Percentiles rank a stretch among this genome's conserved stretches.
phyloP scores from a whole-genome alignment of 1,140 invertebrate genomes.

The Manduca sexta region DNA sequence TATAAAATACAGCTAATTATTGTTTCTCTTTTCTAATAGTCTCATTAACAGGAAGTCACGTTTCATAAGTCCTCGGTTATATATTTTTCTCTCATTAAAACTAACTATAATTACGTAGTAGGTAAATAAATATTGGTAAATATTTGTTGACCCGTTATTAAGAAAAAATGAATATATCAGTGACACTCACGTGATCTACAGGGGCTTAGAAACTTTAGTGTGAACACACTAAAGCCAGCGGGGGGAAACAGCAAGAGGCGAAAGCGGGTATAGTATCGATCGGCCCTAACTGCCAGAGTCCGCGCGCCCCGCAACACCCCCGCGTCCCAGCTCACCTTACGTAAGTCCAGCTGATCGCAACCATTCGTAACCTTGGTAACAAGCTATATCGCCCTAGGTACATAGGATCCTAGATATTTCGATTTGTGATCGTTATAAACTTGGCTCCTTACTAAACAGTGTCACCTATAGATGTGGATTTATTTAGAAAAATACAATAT shows the following conservation, averaged over 20 bases:
- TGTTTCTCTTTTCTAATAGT: no score
- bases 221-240: conserved; percentile 39
- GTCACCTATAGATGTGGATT: no score
- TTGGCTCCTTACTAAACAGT: no score
- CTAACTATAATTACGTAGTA: no score
- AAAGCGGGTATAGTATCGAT: conserved; percentile 65
- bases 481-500: no score
- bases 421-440: no score
- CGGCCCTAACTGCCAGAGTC: conserved; percentile 46
- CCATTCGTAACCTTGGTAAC: conserved; percentile 68
- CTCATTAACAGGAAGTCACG: no score
- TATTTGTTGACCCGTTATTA: neutral
- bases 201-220: conserved; percentile 15
- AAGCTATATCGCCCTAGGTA: conserved; percentile 17
- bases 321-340: conserved; percentile 47
- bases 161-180: neutral
- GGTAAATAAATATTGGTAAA: neutral
- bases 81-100: no score
- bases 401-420: no score
- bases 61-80: no score
- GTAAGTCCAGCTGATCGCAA: conserved; percentile 69
- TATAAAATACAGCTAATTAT: no score
- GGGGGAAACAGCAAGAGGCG: conserved; percentile 51
- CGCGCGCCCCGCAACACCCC: conserved; percentile 16
- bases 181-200: no score